phyloP scores from a whole-genome alignment of 2,888 invertebrate genomes.

The Epinotia nisella region DNA sequence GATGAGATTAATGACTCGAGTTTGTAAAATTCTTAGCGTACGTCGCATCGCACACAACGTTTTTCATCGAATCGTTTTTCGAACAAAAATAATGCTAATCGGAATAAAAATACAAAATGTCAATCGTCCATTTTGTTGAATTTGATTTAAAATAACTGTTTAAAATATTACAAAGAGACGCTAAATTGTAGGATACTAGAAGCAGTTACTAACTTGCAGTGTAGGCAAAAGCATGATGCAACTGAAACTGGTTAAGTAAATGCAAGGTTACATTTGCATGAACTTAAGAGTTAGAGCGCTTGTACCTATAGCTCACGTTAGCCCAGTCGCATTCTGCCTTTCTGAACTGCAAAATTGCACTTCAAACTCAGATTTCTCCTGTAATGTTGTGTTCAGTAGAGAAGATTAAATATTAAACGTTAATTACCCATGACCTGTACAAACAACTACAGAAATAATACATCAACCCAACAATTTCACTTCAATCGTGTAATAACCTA shows the following conservation, averaged over 20 bases:
- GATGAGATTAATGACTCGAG: too few species aligned
- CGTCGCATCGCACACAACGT: too few species aligned
- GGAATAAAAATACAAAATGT: too few species aligned
- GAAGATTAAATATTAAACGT: not conserved
- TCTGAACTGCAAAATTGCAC: not conserved
- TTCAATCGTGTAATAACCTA: constrained; percentile 7
- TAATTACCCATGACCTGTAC: not conserved
- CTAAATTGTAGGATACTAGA: too few species aligned
- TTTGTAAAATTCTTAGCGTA: too few species aligned
- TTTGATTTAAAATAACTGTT: too few species aligned
- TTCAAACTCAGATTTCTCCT: constrained; percentile 6
- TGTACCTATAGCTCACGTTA: constrained; percentile 15
- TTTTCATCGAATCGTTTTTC: too few species aligned
- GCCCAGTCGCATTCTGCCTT: constrained; percentile 19
- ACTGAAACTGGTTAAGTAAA: constrained; percentile 19
- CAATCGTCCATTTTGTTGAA: too few species aligned
- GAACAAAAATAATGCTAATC: too few species aligned
- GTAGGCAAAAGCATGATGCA: constrained; percentile 22
- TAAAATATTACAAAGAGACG: too few species aligned
- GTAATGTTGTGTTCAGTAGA: not conserved
- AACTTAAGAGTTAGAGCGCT: not conserved
- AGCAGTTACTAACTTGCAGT: constrained; percentile 20
- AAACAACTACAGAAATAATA: not conserved
- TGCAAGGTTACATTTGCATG: constrained; percentile 3
- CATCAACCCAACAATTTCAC: not conserved